Evolutionary conservation across 2,113 vertebrate species (phyloP).

Genomic region (Apaloderma vittatum): DNA sequence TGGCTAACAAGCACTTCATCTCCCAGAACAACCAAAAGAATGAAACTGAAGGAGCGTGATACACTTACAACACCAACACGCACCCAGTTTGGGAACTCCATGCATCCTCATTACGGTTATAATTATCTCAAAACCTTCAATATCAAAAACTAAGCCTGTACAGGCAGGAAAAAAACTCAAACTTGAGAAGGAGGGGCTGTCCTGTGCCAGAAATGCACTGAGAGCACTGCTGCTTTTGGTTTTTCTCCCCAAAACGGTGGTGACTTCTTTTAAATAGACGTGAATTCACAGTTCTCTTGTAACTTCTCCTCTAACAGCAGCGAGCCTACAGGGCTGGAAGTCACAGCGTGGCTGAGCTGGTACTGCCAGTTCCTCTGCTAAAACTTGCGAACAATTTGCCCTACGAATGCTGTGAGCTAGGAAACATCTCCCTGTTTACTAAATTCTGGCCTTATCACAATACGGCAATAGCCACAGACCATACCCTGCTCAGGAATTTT

Average conservation of each 20-base stretch:
- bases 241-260: not conserved
- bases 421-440: not conserved
- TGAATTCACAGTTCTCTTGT: not conserved
- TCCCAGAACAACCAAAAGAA: not conserved
- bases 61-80: not conserved
- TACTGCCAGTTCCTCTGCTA: not conserved
- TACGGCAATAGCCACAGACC: not conserved
- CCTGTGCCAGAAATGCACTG: not conserved
- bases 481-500: conserved; percentile 2
- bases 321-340: not conserved
- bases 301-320: not conserved
- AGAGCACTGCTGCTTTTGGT: not conserved
- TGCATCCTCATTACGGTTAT: not conserved
- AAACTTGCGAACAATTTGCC: not conserved
- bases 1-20: not conserved
- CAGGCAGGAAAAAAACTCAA: not conserved
- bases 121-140: not conserved
- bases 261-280: not conserved
- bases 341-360: not conserved
- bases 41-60: not conserved
- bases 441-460: not conserved
- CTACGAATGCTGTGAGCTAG: not conserved
- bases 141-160: not conserved
- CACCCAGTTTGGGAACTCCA: not conserved
- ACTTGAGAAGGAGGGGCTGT: rapidly evolving